phyloP scores from a whole-genome alignment of 2,888 invertebrate species.

The Phengaris arion region DNA sequence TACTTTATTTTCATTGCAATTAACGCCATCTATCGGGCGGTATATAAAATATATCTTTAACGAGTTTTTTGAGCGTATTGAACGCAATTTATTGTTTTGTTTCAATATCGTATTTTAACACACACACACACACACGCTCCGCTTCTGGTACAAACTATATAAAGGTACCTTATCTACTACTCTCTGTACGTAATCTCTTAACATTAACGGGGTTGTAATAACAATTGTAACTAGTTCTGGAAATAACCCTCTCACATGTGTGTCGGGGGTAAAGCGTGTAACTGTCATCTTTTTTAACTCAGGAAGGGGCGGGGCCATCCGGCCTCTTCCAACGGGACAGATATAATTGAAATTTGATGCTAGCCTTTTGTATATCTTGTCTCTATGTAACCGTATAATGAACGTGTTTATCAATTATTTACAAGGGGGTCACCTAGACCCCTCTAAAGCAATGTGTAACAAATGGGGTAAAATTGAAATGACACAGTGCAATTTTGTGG shows the following conservation, averaged over 20 bases:
- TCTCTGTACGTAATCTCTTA: background rate
- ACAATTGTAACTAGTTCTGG: conserved; percentile 34
- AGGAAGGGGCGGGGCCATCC: conserved; percentile 74
- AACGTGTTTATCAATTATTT: conserved; percentile 25
- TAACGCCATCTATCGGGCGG: no score
- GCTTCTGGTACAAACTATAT: no score
- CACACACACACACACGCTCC: no score
- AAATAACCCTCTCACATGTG: conserved; percentile 41
- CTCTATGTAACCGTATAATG: conserved; percentile 10
- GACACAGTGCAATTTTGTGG: background rate
- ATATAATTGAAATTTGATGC: conserved; percentile 60
- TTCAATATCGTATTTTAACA: no score
- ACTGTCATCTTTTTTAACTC: conserved; percentile 59
- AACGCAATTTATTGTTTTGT: no score
- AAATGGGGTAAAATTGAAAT: background rate
- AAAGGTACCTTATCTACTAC: no score
- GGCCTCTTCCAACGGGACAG: conserved; percentile 63
- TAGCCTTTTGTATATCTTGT: conserved; percentile 21
- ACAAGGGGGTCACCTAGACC: conserved; percentile 1
- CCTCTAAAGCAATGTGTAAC: background rate
- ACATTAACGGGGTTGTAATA: conserved; percentile 30
- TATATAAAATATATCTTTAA: no score
- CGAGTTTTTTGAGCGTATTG: no score
- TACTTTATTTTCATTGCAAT: no score
- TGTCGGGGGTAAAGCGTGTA: conserved; percentile 54